Evolutionary conservation across 2,888 invertebrate genomes (phyloP).

Genomic region (Baronia brevicornis): DNA sequence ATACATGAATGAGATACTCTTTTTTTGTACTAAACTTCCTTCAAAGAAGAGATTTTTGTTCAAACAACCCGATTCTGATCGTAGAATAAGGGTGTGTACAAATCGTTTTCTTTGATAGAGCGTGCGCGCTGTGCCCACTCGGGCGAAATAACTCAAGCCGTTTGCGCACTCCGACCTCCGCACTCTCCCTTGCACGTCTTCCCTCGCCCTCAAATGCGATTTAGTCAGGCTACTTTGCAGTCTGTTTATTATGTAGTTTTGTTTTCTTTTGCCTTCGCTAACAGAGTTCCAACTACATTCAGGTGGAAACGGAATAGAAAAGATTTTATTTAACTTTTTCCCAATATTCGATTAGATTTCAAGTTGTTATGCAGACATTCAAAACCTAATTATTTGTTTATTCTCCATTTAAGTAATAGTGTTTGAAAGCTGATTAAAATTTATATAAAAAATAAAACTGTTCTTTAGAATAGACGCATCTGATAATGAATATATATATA

Average conservation of each 20-base stretch:
- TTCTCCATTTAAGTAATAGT: too few relatives aligned
- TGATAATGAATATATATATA: too few relatives aligned
- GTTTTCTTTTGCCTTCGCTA: constrained; percentile 23
- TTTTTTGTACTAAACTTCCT: constrained; percentile 15
- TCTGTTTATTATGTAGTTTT: constrained; percentile 40
- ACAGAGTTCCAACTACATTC: constrained; percentile 3
- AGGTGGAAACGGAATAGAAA: constrained; percentile 3
- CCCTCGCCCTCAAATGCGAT: constrained; percentile 45
- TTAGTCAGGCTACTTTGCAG: constrained; percentile 47
- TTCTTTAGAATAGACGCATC: too few relatives aligned
- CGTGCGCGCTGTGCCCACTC: constrained; percentile 38
- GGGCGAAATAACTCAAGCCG: constrained; percentile 53
- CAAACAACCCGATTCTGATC: constrained; percentile 24
- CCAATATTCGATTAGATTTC: too few relatives aligned
- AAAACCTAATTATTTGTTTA: too few relatives aligned
- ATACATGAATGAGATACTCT: too few relatives aligned
- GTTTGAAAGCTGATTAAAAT: too few relatives aligned
- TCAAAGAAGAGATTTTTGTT: constrained; percentile 24
- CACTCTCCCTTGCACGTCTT: constrained; percentile 26
- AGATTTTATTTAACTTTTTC: background rate
- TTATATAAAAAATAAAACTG: too few relatives aligned
- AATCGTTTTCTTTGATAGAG: constrained; percentile 58
- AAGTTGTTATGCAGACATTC: too few relatives aligned
- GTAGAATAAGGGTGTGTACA: constrained; percentile 43
- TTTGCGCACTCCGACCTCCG: constrained; percentile 35